These are phyloP conservation scores for Dynastes grantii DNA, from an alignment of 2,888 invertebrate genomes.

Conservation along the genomic window DNA sequence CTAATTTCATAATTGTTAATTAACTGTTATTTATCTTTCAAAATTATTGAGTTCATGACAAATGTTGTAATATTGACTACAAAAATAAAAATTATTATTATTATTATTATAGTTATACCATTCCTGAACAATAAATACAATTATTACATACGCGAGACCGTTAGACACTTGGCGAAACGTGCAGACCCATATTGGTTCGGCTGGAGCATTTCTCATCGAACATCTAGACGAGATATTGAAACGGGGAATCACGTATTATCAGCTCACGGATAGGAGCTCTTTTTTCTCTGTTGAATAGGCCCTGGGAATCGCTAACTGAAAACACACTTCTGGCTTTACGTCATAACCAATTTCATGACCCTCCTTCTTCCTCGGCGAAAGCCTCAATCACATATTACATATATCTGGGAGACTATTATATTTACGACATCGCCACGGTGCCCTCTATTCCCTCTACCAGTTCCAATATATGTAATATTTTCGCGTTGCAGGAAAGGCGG, in stretches of 20 bases:
- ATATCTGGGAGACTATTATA: constrained; percentile 66
- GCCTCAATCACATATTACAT: constrained; percentile 62
- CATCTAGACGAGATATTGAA: constrained; percentile 55
- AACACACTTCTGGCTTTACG: constrained; percentile 63
- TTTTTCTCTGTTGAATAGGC: constrained; percentile 61
- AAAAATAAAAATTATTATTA: too few species aligned
- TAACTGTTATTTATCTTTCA: too few species aligned
- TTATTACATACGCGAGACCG: neutral
- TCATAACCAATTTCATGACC: constrained; percentile 65
- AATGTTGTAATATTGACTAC: too few species aligned
- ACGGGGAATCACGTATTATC: constrained; percentile 65
- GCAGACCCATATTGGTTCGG: constrained; percentile 45
- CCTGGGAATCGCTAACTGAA: constrained; percentile 63
- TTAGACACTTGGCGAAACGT: constrained; percentile 49
- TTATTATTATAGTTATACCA: constrained; percentile 32
- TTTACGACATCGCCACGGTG: constrained; percentile 61
- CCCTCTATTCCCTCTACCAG: constrained; percentile 33
- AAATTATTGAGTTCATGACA: too few species aligned
- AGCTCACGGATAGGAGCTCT: constrained; percentile 55
- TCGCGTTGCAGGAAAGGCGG: constrained; percentile 47
- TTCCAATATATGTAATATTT: constrained; percentile 54
- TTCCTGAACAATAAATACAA: constrained; percentile 55
- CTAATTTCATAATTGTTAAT: too few species aligned
- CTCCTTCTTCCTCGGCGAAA: constrained; percentile 62
- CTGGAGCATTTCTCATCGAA: constrained; percentile 2